A percentile compares a stretch with the other conserved stretches of the same genome.
These are phyloP conservation scores for Adoxophyes honmai DNA, from an alignment of 1,140 invertebrate genomes.

Conservation along the genomic window DNA sequence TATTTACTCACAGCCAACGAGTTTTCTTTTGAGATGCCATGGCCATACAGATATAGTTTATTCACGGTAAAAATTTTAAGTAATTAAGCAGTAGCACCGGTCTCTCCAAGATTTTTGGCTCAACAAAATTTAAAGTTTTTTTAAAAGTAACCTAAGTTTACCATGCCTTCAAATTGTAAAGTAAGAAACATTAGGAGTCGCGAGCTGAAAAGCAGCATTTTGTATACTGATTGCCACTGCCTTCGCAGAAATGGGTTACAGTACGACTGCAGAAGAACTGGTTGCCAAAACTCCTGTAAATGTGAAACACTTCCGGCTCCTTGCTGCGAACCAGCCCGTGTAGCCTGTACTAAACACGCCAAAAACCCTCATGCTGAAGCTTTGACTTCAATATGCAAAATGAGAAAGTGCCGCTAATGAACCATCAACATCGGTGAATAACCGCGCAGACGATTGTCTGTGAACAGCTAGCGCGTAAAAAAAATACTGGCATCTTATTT, in stretches of 20 bases:
- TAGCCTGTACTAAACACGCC: slow-evolving; percentile 48
- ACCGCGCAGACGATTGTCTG: not conserved
- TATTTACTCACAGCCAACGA: too few relatives aligned
- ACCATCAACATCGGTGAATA: not conserved
- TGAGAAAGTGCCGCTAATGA: slow-evolving; percentile 22
- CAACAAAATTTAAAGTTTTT: too few relatives aligned
- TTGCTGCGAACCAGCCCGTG: slow-evolving; percentile 78
- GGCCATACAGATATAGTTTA: too few relatives aligned
- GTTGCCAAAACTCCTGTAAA: slow-evolving; percentile 81
- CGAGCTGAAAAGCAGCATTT: slow-evolving; percentile 80
- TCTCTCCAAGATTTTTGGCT: too few relatives aligned
- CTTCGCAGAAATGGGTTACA: slow-evolving; percentile 85
- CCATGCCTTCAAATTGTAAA: slow-evolving; percentile 38
- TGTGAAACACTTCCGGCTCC: slow-evolving; percentile 83
- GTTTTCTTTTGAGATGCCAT: too few relatives aligned
- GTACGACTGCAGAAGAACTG: slow-evolving; percentile 82
- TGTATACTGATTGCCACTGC: slow-evolving; percentile 83
- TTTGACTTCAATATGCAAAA: slow-evolving; percentile 44
- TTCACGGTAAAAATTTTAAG: too few relatives aligned
- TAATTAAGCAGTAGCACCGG: too few relatives aligned
- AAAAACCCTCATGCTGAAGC: slow-evolving; percentile 55
- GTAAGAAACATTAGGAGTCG: slow-evolving; percentile 60
- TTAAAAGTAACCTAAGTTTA: too few relatives aligned
- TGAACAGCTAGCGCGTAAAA: slow-evolving; percentile 1
- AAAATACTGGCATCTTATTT: slow-evolving; percentile 1